Percentiles rank a stretch among this genome's conserved stretches.
Evolutionary conservation across 2,797 vertebrate species (phyloP).

Genomic region (Sparidentex hasta): DNA sequence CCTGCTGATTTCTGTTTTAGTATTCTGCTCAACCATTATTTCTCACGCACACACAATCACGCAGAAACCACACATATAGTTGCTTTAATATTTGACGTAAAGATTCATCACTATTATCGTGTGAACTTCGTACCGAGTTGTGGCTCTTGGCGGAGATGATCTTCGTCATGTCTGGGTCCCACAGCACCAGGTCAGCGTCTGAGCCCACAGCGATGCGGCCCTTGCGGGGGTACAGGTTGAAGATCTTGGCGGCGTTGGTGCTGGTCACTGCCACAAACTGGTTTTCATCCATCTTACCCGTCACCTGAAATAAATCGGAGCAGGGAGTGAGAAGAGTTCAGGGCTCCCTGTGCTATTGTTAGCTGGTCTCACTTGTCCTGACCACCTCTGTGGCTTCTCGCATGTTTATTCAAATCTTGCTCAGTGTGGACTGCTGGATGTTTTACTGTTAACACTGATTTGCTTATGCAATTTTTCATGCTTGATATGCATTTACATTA

Average conservation of each 20-base stretch:
- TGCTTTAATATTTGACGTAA: neutral
- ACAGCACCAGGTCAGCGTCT: slow-evolving; percentile 96
- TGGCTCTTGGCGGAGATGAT: slow-evolving; percentile 99
- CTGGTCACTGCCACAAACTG: slow-evolving; percentile 98
- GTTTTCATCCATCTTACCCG: slow-evolving; percentile 99
- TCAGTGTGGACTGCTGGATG: no score
- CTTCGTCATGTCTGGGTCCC: slow-evolving; percentile 95
- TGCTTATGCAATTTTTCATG: neutral
- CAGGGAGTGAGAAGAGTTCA: slow-evolving; percentile 16
- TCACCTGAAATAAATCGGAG: slow-evolving; percentile 85
- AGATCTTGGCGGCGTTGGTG: slow-evolving; percentile 98
- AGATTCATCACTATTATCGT: neutral
- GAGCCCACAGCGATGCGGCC: slow-evolving; percentile 98
- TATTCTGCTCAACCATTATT: neutral
- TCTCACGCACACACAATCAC: no score
- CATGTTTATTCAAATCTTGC: neutral
- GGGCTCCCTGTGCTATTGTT: neutral
- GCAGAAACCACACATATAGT: neutral
- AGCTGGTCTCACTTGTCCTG: neutral
- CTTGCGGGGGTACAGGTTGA: slow-evolving; percentile 97
- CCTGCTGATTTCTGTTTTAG: neutral
- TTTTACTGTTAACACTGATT: no score
- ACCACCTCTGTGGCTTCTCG: neutral
- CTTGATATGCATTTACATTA: neutral
- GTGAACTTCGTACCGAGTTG: slow-evolving; percentile 88